Evolutionary conservation across 2,888 invertebrate species (phyloP).

Genomic region (Athetis lepigone): DNA sequence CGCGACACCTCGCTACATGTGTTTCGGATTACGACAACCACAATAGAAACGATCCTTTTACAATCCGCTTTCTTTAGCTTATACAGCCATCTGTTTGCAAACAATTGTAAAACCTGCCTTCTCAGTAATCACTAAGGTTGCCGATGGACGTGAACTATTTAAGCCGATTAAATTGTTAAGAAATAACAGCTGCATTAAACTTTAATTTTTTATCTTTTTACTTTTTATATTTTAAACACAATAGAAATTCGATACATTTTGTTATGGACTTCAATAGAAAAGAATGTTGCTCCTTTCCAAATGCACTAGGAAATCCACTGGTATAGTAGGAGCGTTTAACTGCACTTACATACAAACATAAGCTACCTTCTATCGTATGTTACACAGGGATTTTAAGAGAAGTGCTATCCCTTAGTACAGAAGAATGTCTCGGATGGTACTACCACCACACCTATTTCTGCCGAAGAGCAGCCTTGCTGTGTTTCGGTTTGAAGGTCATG

Average conservation of each 20-base stretch:
- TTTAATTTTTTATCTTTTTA: neutral
- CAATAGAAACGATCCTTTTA: conserved; percentile 61
- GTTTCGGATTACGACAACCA: conserved; percentile 73
- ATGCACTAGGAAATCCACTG: too few relatives aligned
- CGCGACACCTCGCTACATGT: conserved; percentile 77
- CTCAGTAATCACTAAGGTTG: conserved; percentile 42
- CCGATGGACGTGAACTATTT: conserved; percentile 16
- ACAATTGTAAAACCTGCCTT: conserved; percentile 61
- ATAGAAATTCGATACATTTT: neutral
- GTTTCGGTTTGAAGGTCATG: too few relatives aligned
- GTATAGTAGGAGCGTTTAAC: too few relatives aligned
- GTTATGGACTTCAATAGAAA: too few relatives aligned
- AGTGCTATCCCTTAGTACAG: too few relatives aligned
- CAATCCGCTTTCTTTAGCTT: conserved; percentile 50
- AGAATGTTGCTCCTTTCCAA: too few relatives aligned
- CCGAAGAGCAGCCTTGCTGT: too few relatives aligned
- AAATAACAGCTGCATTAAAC: conserved; percentile 1
- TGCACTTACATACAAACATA: too few relatives aligned
- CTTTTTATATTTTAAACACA: neutral
- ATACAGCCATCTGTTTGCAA: conserved; percentile 67
- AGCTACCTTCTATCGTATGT: too few relatives aligned
- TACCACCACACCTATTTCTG: too few relatives aligned
- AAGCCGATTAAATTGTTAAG: conserved; percentile 35
- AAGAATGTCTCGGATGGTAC: too few relatives aligned
- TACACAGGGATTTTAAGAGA: too few relatives aligned